A percentile compares a stretch with the other conserved stretches of the same genome.
Conservation (phyloP, 2,888 invertebrate species). For the Drosophila atroscutellata region DNA sequence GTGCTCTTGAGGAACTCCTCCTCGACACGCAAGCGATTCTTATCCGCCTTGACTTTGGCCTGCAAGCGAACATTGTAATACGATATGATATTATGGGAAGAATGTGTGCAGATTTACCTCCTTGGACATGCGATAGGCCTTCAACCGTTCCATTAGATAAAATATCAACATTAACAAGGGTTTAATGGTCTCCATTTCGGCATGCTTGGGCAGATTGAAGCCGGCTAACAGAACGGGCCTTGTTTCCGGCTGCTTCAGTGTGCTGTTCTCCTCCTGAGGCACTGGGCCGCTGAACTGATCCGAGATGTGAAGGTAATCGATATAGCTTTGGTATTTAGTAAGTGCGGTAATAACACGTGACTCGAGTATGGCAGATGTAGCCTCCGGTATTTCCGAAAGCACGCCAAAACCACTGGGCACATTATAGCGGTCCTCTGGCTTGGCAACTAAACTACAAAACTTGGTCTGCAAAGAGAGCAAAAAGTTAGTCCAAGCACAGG, state of each 20-base stretch:
- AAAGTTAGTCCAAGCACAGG: neutral
- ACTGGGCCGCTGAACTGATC: constrained; percentile 97
- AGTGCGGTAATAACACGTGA: constrained; percentile 91
- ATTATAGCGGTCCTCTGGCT: constrained; percentile 92
- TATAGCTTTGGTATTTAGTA: constrained; percentile 91
- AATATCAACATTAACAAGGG: constrained; percentile 95
- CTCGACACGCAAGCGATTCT: constrained; percentile 96
- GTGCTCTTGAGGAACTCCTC: constrained; percentile 97
- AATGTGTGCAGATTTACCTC: constrained; percentile 88
- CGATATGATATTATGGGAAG: too few species aligned
- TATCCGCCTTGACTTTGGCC: constrained; percentile 96
- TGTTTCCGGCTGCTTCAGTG: constrained; percentile 91
- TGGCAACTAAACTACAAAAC: constrained; percentile 87
- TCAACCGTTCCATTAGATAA: constrained; percentile 96
- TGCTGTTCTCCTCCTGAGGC: constrained; percentile 93
- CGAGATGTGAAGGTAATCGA: constrained; percentile 98
- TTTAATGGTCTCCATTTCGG: constrained; percentile 88
- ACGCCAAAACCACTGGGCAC: constrained; percentile 90
- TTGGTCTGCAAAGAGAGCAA: constrained; percentile 55
- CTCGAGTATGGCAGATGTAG: constrained; percentile 93
- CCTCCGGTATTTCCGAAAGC: constrained; percentile 96
- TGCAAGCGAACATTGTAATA: constrained; percentile 78
- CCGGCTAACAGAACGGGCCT: constrained; percentile 93
- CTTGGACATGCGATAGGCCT: constrained; percentile 93
- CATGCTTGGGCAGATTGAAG: constrained; percentile 90